Percentiles rank a stretch among this genome's conserved stretches.
Evolutionary conservation across 2,888 invertebrate species (phyloP).

Genomic region (Syritta pipiens): DNA sequence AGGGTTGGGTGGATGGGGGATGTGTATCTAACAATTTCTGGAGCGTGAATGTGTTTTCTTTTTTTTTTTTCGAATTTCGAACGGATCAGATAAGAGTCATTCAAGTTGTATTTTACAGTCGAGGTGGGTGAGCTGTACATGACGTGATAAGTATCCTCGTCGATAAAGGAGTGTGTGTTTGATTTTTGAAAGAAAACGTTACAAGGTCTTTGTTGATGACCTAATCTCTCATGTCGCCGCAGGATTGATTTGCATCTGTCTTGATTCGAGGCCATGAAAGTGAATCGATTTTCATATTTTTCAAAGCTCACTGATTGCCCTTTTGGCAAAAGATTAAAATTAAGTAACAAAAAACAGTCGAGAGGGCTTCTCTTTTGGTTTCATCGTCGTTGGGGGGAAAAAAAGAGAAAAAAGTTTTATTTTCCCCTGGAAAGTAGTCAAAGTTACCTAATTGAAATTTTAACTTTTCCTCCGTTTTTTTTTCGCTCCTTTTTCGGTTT

Average conservation of each 20-base stretch:
- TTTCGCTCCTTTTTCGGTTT: too few species aligned
- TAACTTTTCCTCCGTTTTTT: conserved; percentile 38
- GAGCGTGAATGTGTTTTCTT: conserved; percentile 31
- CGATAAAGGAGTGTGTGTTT: too few species aligned
- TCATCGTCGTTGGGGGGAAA: not conserved
- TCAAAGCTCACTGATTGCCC: too few species aligned
- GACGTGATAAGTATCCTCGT: not conserved
- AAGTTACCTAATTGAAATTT: conserved; percentile 63
- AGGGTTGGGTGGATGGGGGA: not conserved
- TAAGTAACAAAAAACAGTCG: conserved; percentile 22
- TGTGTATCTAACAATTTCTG: conserved; percentile 20
- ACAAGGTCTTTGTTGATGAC: too few species aligned
- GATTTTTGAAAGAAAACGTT: too few species aligned
- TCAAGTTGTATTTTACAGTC: conserved; percentile 4
- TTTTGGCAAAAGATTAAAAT: conserved; percentile 19
- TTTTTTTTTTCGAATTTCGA: not conserved
- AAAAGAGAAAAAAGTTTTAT: conserved; percentile 8
- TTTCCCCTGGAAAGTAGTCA: conserved; percentile 18
- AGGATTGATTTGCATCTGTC: too few species aligned
- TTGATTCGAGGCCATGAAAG: too few species aligned
- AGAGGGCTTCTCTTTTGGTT: not conserved
- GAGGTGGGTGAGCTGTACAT: conserved; percentile 22
- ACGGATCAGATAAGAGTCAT: conserved; percentile 28
- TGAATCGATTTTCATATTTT: too few species aligned
- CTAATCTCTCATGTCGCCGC: too few species aligned